Percentiles rank a stretch among this genome's conserved stretches.
Evolutionary conservation across 2,797 vertebrate genomes (phyloP).

Genomic region (Salmo trutta): DNA sequence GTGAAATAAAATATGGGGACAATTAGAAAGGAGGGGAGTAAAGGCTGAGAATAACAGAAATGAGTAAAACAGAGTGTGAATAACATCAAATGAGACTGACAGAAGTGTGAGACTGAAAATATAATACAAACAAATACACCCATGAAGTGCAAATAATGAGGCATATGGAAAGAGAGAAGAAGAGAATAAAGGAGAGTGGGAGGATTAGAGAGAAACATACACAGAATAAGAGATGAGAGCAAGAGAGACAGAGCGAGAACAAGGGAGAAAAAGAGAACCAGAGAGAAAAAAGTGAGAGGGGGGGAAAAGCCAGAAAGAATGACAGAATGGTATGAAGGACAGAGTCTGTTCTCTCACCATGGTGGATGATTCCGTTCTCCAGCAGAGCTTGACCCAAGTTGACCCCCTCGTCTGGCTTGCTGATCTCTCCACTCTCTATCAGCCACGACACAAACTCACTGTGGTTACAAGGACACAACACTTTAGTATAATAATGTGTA

Average conservation of each 20-base stretch:
- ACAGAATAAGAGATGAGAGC: too few species aligned
- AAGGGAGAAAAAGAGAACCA: too few species aligned
- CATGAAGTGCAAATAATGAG: not conserved
- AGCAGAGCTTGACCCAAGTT: conserved; percentile 95
- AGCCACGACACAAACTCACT: conserved; percentile 99
- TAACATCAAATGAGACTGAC: not conserved
- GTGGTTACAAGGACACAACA: conserved; percentile 49
- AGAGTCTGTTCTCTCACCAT: conserved; percentile 79
- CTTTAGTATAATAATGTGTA: too few species aligned
- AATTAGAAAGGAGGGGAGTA: not conserved
- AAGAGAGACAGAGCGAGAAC: too few species aligned
- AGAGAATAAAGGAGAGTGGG: too few species aligned
- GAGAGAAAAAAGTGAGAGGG: not conserved
- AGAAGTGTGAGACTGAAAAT: not conserved
- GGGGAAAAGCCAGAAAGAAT: not conserved
- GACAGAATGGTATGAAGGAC: not conserved
- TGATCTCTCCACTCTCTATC: conserved; percentile 95
- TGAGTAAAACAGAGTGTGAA: not conserved
- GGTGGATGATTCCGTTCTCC: conserved; percentile 99
- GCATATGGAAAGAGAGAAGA: not conserved
- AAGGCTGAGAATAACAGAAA: not conserved
- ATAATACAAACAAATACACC: not conserved
- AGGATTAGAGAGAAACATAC: too few species aligned
- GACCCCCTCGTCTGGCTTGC: conserved; percentile 94
- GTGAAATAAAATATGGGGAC: not conserved